These are phyloP conservation scores for Lepetodrilus schrolli DNA, from an alignment of 2,888 invertebrate genomes.

Conservation along the genomic window DNA sequence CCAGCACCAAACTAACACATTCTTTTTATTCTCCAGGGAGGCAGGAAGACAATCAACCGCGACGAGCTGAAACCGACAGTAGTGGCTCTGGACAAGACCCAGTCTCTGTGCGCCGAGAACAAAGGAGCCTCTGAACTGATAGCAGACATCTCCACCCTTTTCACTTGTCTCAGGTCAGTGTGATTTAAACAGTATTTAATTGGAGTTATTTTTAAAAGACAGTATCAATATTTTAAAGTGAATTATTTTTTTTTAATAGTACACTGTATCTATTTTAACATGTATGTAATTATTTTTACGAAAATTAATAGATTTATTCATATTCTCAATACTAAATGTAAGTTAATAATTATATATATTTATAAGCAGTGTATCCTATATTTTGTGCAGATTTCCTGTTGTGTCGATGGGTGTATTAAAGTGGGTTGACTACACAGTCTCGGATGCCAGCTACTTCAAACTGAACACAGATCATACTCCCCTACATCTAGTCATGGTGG, in stretches of 20 bases:
- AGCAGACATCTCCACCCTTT: slow-evolving; percentile 91
- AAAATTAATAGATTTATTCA: not conserved
- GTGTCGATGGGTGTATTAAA: slow-evolving; percentile 93
- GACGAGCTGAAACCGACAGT: slow-evolving; percentile 94
- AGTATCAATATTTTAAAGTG: not conserved
- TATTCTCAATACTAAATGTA: too few species aligned
- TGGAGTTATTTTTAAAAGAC: not conserved
- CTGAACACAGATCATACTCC: slow-evolving; percentile 97
- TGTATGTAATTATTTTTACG: not conserved
- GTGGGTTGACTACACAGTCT: slow-evolving; percentile 96
- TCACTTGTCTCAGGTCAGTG: slow-evolving; percentile 76
- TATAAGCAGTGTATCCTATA: too few species aligned
- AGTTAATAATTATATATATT: too few species aligned
- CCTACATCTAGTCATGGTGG: slow-evolving; percentile 92
- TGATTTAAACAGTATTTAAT: too few species aligned
- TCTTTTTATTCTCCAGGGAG: slow-evolving; percentile 53
- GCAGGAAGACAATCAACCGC: slow-evolving; percentile 80
- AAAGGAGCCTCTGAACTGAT: slow-evolving; percentile 95
- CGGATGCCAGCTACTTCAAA: slow-evolving; percentile 96
- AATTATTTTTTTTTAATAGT: not conserved
- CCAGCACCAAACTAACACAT: too few species aligned
- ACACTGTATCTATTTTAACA: not conserved
- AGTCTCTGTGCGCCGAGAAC: slow-evolving; percentile 90
- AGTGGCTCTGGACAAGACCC: slow-evolving; percentile 94
- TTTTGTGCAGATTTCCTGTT: slow-evolving; percentile 91